Evolutionary conservation across 2,797 vertebrate species (phyloP).

Genomic region (Sebastes minor): DNA sequence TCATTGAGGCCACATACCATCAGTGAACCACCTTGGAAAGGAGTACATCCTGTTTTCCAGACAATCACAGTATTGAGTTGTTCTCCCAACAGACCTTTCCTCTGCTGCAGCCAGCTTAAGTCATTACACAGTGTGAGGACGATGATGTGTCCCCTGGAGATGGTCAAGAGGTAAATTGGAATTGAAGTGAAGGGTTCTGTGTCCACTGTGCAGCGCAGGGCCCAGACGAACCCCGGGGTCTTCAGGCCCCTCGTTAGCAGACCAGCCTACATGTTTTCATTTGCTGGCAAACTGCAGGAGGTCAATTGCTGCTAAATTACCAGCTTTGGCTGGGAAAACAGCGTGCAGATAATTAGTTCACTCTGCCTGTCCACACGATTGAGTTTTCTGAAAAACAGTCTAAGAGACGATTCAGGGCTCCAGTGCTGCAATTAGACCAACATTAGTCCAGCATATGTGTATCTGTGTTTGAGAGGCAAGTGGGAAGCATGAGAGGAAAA

Average conservation of each 20-base stretch:
- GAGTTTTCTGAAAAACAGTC: slow-evolving; percentile 82
- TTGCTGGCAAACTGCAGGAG: slow-evolving; percentile 82
- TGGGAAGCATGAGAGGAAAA: slow-evolving; percentile 21
- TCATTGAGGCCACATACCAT: slow-evolving; percentile 27
- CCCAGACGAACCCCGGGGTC: slow-evolving; percentile 66
- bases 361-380: slow-evolving; percentile 82
- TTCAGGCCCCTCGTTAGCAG: slow-evolving; percentile 79
- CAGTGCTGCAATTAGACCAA: slow-evolving; percentile 80
- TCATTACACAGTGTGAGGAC: slow-evolving; percentile 65
- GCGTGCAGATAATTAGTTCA: slow-evolving; percentile 86
- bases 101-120: slow-evolving; percentile 49
- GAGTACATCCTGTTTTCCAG: slow-evolving; percentile 49
- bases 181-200: slow-evolving; percentile 70
- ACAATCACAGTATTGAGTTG: slow-evolving; percentile 60
- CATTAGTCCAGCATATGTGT: slow-evolving; percentile 75
- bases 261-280: slow-evolving; percentile 82
- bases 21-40: slow-evolving; percentile 31
- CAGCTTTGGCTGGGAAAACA: slow-evolving; percentile 85
- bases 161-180: slow-evolving; percentile 75
- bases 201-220: slow-evolving; percentile 62
- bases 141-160: slow-evolving; percentile 70
- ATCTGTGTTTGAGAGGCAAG: slow-evolving; percentile 34
- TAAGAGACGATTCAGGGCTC: slow-evolving; percentile 72
- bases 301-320: slow-evolving; percentile 87
- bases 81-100: slow-evolving; percentile 50